Evolutionary conservation across 2,797 vertebrate genomes (phyloP), one percentile per base, ranked within the genome.

Genomic region (Anabas testudineus): DNA sequence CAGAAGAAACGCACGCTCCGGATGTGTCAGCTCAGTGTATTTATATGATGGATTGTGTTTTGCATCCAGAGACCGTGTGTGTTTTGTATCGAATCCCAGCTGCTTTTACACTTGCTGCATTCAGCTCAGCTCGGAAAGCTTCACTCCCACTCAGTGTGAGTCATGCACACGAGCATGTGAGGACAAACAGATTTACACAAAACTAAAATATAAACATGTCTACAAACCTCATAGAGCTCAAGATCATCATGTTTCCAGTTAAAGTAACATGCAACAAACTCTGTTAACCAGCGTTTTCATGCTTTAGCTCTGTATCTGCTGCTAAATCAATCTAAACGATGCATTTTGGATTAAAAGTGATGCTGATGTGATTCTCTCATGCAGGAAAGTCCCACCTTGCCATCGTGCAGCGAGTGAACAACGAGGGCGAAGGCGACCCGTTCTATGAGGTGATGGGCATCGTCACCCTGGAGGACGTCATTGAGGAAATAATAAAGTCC

Each of bases 371-470:
- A 36, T 10, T n/a, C 3, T 28, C 28, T 7, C 19, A 0, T 59
- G 12, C 87, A 99, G 97, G 97, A 42, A 98, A 99, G 91, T 98
- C 97, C 34, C 97, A 99, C 87, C 91, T 99, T 71, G 97, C 97
- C 85, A 96, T 99, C 4, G 97, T 98, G 71, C 97, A 99, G 89
- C 90, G 97, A 22, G 97, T 99, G 62, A 99, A 98, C 91, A 97
- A 97, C 0, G 97, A 99, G 90, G 97, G 97, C 0, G 97, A 98
- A 87, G 96, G 97, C 34, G 97, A 99, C 77, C 97, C 97, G 0
- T 99, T 99, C 93, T 99, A 99, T 37, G 97, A 99, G 85, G 96
- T 98, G 80, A 95, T 97, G 97, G 97, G 97, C 68, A 98, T 99
- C 53, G 95, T 99, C 81, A 99, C 97, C 0, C 90, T 99, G 89